A percentile compares a stretch with the other conserved stretches of the same genome.
Conservation (phyloP, 2,113 vertebrate genomes). For the Ammodytes dubius region DNA sequence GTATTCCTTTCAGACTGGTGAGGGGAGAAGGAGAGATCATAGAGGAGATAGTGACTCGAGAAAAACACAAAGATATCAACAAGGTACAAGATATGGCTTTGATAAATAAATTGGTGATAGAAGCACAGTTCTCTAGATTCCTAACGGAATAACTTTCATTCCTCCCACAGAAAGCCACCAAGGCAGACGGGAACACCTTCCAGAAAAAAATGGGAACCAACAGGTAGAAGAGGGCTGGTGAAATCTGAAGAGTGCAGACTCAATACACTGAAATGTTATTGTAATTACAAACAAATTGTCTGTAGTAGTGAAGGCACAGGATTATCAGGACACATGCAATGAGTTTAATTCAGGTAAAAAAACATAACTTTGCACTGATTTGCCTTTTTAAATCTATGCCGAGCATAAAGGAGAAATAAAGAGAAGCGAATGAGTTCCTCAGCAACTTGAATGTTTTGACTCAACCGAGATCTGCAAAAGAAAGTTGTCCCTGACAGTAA, state of each 20-base stretch:
- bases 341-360: conserved; percentile 5
- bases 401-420: neutral
- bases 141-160: conserved; percentile 20
- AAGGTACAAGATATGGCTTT: conserved; percentile 85
- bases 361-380: neutral
- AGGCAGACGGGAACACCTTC: conserved; percentile 91
- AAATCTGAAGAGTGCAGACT: neutral
- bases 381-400: neutral
- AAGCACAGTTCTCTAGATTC: neutral
- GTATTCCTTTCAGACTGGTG: conserved; percentile 86
- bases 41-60: conserved; percentile 95
- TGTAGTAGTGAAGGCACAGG: conserved; percentile 2
- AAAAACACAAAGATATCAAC: conserved; percentile 95
- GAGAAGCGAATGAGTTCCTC: neutral
- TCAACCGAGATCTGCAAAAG: neutral
- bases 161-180: conserved; percentile 88
- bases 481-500: neutral
- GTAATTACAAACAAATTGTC: neutral
- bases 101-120: neutral
- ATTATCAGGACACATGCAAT: neutral
- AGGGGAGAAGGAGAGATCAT: conserved; percentile 96
- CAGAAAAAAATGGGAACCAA: conserved; percentile 88
- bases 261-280: conserved; percentile 7
- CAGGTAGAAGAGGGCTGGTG: conserved; percentile 61
- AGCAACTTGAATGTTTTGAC: neutral